Evolutionary conservation across 2,888 invertebrate species (phyloP), one percentile per base, ranked within the genome.

Genomic region (Drosophila maculinotata): DNA sequence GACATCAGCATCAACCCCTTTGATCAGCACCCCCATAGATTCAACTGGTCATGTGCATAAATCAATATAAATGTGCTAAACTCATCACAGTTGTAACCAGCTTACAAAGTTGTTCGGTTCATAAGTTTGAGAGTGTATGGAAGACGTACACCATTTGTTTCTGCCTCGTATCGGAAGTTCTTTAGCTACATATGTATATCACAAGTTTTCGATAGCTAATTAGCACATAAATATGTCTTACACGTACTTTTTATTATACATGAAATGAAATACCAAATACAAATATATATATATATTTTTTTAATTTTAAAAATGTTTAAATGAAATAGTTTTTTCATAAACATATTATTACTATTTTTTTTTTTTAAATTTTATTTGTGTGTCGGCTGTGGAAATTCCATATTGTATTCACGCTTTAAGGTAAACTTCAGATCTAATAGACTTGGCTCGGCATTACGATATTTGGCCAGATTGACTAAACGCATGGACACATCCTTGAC

Each of bases 391-490:
- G 83, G 48, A 33, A 83, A 73, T 30, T 73, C 66, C 63, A 85
- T 79, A 5, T 87, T 75, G 14, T 75, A 87, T 10, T 80, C 88
- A 0, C 83, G 60, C 5, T 82, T 87, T 0, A 87, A 33, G 0
- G 31, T 51, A 5, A 85, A 64, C 28, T 82, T 52, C 7, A 87
- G 51, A 1, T 87, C 86, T 1, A 59, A 12, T 1, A 58, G 10
- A n/a, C 17, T 20, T 0, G 79, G 45, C 0, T 41, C 35, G 0
- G 25, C 23, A 1, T 68, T 52, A 0, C 82, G 70, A 12, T 66
- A 59, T 6, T 70, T 54, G 7, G 63, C 79, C 49, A 81, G n/a
- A 26, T 52, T 57, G 1, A 57, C 54, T 1, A 78, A 33, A 0
- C 53, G 63, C 31, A 44, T 45, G 15, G 42, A 44, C 0, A 82